Evolutionary conservation across 2,113 vertebrate species (phyloP), one percentile per base, ranked within the genome.

Genomic region (Bagarius yarrelli): DNA sequence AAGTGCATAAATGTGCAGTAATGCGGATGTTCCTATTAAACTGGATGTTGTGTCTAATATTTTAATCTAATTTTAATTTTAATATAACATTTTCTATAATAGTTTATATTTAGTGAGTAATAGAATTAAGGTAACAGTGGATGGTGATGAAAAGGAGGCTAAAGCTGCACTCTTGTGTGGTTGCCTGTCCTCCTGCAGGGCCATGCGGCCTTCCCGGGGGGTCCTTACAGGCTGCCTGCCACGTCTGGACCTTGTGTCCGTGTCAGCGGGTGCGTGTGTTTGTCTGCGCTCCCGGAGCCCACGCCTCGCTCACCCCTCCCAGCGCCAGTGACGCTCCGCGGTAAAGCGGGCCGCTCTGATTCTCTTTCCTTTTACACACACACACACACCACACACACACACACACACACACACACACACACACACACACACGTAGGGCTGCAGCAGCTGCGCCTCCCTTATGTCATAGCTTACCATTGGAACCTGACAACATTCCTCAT

Each of bases 291-390:
- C 92, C 89, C 88, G 89, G 87, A 93, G 91, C 87, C 91, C 92
- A 23, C 83, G 85, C 69, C 88, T 89, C 88, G 83, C 74, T 85
- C 91, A 82, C 72, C 88, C 82, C 76, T 88, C 91, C 75, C 89
- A 91, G 87, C 88, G 89, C 87, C 91, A 92, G 89, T 93, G 92
- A 91, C 80, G 87, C 91, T 92, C 90, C 90, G 91, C 91, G 92
- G 91, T 92, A 94, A 93, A 92, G 87, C 86, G 81, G 88, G 69
- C 18, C 12, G 36, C 66, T 81, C 40, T 8, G 21, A 80, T 50
- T 76, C 61, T 61, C 60, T 78, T 84, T 74, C 80, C 34, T 80
- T n/a, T 57, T 44, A 57, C 80, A 72, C 69, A 55, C 70, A 73
- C 50, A 19, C 18, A 55, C 15, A 53, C 52, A 53, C n/a, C 52